These are phyloP conservation scores for Amiota communis DNA, from an alignment of 2,888 invertebrate genomes.

Conservation along the genomic window DNA sequence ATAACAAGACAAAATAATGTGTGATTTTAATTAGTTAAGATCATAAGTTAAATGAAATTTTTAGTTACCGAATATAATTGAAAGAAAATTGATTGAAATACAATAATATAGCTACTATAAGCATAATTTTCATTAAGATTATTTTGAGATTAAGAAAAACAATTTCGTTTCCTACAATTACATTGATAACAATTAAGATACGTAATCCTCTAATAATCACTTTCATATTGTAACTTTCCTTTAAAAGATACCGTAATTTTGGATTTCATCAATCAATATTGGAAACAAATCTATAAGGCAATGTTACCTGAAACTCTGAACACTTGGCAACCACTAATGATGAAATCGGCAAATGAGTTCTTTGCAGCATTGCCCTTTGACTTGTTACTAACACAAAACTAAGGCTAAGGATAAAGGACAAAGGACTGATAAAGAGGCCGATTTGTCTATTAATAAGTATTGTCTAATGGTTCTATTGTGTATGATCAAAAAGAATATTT, in stretches of 20 bases:
- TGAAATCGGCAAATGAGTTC: slow-evolving; percentile 67
- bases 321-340: slow-evolving; percentile 68
- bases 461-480: not conserved
- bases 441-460: not conserved
- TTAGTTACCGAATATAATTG: too few relatives aligned
- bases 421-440: too few relatives aligned
- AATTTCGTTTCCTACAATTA: too few relatives aligned
- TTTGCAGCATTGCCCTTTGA: slow-evolving; percentile 69
- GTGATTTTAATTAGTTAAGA: too few relatives aligned
- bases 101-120: too few relatives aligned
- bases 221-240: not conserved
- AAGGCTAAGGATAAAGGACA: slow-evolving; percentile 25
- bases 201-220: too few relatives aligned
- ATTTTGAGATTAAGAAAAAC: too few relatives aligned
- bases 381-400: slow-evolving; percentile 62
- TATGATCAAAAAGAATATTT: not conserved
- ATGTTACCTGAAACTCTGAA: slow-evolving; percentile 73
- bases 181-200: too few relatives aligned
- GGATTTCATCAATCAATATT: slow-evolving; percentile 76
- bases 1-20: too few relatives aligned
- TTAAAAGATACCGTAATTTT: slow-evolving; percentile 63
- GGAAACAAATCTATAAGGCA: slow-evolving; percentile 75
- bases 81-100: too few relatives aligned
- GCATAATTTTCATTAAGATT: too few relatives aligned
- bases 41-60: too few relatives aligned